These are phyloP conservation scores for Serripes groenlandicus DNA, from an alignment of 2,888 invertebrate species.

Conservation along the genomic window DNA sequence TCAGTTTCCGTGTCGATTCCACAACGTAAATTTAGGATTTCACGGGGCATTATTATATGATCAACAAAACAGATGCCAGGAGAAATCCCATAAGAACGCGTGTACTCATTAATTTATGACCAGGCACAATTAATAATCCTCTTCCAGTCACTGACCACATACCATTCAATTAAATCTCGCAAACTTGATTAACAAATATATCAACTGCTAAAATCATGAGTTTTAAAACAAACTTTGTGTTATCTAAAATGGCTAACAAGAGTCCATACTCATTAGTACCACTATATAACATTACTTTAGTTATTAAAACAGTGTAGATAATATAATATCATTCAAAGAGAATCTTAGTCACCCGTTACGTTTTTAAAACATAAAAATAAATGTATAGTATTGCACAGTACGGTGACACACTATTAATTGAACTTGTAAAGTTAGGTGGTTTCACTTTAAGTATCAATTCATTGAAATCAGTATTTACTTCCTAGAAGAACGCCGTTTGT, in stretches of 20 bases:
- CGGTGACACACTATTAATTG: background rate
- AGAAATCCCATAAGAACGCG: conserved; percentile 50
- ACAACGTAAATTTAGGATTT: conserved; percentile 64
- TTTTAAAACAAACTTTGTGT: no score
- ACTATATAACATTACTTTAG: no score
- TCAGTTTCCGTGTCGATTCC: background rate
- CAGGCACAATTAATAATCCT: no score
- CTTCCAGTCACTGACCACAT: no score
- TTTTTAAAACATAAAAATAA: background rate
- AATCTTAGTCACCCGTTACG: background rate
- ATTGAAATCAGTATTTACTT: conserved; percentile 47
- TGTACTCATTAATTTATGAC: no score
- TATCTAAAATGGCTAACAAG: no score
- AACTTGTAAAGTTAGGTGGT: background rate
- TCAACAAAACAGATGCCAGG: conserved; percentile 48
- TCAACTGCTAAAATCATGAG: no score
- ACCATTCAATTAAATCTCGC: no score
- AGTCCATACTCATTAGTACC: no score
- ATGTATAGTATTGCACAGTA: background rate
- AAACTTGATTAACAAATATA: no score
- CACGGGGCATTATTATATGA: conserved; percentile 63
- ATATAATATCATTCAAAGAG: no score
- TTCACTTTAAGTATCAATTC: conserved; percentile 33
- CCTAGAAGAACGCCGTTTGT: conserved; percentile 37
- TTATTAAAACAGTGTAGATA: no score